Percentiles rank a stretch among this genome's conserved stretches.
Conservation (phyloP, 2,113 vertebrate genomes). For the Clarias magur region DNA sequence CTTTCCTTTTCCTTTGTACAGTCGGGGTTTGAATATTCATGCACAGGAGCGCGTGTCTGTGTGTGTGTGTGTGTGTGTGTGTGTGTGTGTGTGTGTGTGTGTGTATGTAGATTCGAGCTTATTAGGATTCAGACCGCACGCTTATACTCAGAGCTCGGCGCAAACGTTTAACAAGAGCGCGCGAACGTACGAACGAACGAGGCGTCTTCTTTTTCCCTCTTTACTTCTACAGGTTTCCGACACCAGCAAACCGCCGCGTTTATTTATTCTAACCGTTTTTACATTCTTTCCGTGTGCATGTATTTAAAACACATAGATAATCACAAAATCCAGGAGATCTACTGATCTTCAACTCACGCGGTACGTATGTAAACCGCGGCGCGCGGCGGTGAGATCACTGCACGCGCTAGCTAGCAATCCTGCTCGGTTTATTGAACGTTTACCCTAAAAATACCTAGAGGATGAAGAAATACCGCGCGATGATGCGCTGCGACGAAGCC, state of each 20-base stretch:
- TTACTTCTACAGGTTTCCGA: not conserved
- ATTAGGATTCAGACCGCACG: constrained; percentile 5
- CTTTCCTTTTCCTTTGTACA: constrained; percentile 6
- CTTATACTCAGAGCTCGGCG: not conserved
- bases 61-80: not conserved
- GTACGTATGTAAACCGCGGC: too few relatives aligned
- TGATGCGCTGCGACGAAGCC: not conserved
- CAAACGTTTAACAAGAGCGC: not conserved
- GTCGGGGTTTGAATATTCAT: constrained; percentile 49
- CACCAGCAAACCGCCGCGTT: not conserved
- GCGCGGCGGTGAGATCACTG: too few relatives aligned
- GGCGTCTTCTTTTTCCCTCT: not conserved
- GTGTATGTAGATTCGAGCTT: not conserved
- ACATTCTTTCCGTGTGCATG: too few relatives aligned
- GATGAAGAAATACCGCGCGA: not conserved
- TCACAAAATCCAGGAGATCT: too few relatives aligned
- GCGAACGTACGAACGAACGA: not conserved
- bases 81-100: not conserved
- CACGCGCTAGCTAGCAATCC: too few relatives aligned
- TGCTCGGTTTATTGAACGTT: not conserved
- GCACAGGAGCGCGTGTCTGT: not conserved
- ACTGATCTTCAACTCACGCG: too few relatives aligned
- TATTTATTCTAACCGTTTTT: too few relatives aligned
- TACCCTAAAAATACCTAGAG: not conserved
- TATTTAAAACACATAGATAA: too few relatives aligned